Conservation (phyloP, 2,113 vertebrate species). For the Craseonycteris thonglongyai region DNA sequence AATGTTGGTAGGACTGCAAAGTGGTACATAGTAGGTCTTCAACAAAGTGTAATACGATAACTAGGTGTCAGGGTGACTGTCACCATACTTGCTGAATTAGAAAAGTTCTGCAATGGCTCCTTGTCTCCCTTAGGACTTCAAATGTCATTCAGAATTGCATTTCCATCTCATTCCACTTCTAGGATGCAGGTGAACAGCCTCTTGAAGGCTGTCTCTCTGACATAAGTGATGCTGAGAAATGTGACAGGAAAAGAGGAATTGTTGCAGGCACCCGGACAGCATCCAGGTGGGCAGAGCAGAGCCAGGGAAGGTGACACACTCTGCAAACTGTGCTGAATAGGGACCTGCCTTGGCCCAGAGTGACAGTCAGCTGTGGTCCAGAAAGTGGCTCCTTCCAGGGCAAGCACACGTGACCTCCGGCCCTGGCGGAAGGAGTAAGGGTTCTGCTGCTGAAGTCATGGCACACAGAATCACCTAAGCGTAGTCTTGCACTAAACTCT, state of each 20-base stretch:
- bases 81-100: neutral
- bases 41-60: no score
- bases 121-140: neutral
- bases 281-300: neutral
- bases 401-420: no score
- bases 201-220: neutral
- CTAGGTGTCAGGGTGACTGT: neutral
- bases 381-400: no score
- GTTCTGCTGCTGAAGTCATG: neutral
- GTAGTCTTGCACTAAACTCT: neutral
- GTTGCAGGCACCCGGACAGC: neutral
- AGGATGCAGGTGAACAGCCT: neutral
- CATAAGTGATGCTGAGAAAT: neutral
- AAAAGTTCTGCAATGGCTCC: neutral
- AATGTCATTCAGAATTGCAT: neutral
- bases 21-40: neutral
- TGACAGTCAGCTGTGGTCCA: neutral
- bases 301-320: neutral
- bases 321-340: neutral
- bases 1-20: no score
- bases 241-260: neutral
- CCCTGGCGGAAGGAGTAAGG: accelerated
- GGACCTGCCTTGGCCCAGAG: neutral
- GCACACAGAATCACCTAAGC: neutral
- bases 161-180: neutral